These are phyloP conservation scores for Nephrocerus scutellatus DNA, from an alignment of 2,888 invertebrate species.

Conservation along the genomic window DNA sequence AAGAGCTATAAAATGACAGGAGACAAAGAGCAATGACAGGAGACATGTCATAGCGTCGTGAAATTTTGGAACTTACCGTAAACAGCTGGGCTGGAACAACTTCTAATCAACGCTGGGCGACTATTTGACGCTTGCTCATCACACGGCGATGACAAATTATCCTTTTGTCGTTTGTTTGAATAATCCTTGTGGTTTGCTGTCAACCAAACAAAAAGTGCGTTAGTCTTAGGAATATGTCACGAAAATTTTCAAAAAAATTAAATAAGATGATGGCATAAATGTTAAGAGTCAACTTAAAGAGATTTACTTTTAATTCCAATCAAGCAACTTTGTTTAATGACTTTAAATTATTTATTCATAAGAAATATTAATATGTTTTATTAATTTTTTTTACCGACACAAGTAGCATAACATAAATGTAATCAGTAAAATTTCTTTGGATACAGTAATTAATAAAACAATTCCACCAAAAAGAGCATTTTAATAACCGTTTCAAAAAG, in stretches of 20 bases:
- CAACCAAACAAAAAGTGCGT: slow-evolving; percentile 31
- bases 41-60: too few species aligned
- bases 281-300: slow-evolving; percentile 13
- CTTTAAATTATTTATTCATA: not conserved
- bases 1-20: too few species aligned
- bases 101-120: slow-evolving; percentile 47
- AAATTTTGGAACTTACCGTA: slow-evolving; percentile 39
- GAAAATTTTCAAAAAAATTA: too few species aligned
- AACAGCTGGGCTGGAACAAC: slow-evolving; percentile 52
- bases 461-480: too few species aligned
- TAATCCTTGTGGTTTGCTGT: slow-evolving; percentile 67
- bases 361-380: not conserved
- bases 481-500: too few species aligned
- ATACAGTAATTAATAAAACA: too few species aligned
- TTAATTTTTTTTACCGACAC: not conserved
- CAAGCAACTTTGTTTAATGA: not conserved
- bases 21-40: too few species aligned
- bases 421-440: too few species aligned
- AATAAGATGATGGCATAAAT: slow-evolving; percentile 5
- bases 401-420: too few species aligned
- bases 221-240: too few species aligned
- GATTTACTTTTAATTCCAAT: not conserved
- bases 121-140: slow-evolving; percentile 54
- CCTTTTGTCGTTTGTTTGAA: slow-evolving; percentile 58
- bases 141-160: slow-evolving; percentile 53